A percentile compares a stretch with the other conserved stretches of the same genome.
These are phyloP conservation scores for Oeneis ivallda DNA, from an alignment of 2,888 invertebrate genomes.

Conservation along the genomic window DNA sequence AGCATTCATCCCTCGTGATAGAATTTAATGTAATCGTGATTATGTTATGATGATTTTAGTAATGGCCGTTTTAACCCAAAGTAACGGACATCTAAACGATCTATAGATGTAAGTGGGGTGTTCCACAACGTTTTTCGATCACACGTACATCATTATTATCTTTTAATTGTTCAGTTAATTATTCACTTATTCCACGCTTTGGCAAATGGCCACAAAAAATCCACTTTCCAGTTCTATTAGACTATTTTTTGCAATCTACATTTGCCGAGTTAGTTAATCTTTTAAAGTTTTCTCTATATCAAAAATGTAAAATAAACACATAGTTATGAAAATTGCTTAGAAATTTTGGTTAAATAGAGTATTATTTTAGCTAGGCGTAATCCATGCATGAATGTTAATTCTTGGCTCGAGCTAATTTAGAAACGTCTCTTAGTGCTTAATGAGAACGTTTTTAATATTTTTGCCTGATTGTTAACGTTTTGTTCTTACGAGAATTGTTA, in stretches of 20 bases:
- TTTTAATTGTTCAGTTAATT: neutral
- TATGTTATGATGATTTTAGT: neutral
- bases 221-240: slow-evolving; percentile 8
- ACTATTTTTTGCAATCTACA: neutral
- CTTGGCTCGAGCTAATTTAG: too few relatives aligned
- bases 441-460: too few relatives aligned
- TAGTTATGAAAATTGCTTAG: neutral
- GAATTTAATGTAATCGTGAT: neutral
- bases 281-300: neutral
- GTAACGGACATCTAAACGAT: neutral
- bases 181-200: neutral
- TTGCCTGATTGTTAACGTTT: too few relatives aligned
- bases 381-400: slow-evolving; percentile 3
- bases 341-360: neutral
- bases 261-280: neutral
- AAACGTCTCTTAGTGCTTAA: too few relatives aligned
- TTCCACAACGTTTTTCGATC: neutral
- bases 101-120: slow-evolving; percentile 5
- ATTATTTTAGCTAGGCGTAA: neutral
- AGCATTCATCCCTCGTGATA: too few relatives aligned
- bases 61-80: neutral
- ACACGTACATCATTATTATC: neutral
- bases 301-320: neutral
- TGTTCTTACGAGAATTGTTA: too few relatives aligned
- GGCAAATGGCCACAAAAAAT: neutral